Percentiles rank a stretch among this genome's conserved stretches.
phyloP scores from a whole-genome alignment of 2,797 vertebrate species.

The Sebastes taczanowskii region DNA sequence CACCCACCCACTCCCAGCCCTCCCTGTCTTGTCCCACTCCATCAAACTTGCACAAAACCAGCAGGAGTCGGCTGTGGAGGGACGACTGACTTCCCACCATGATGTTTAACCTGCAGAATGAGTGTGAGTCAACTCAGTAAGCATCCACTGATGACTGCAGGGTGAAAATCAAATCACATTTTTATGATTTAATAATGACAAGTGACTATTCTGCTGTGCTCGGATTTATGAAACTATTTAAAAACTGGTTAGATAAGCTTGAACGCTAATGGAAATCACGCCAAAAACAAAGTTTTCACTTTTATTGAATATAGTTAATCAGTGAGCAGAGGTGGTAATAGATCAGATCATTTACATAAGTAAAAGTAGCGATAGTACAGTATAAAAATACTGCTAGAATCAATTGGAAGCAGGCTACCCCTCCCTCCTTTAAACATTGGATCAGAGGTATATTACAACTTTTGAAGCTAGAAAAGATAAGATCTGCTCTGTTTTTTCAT shows the following conservation, averaged over 20 bases:
- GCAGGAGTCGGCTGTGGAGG: neutral
- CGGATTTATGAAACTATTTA: neutral
- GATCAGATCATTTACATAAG: neutral
- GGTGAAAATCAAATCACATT: neutral
- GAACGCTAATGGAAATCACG: neutral
- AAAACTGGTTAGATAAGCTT: neutral
- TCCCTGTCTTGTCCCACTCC: constrained; percentile 40
- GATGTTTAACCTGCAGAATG: neutral
- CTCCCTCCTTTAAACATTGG: no score
- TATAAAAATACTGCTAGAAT: no score
- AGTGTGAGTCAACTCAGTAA: neutral
- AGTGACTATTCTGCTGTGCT: neutral
- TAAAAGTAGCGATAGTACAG: neutral
- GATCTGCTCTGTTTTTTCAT: no score
- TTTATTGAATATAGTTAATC: neutral
- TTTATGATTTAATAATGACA: neutral
- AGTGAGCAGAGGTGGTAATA: neutral
- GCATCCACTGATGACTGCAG: neutral
- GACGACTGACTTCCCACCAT: constrained; percentile 14
- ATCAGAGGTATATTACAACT: no score
- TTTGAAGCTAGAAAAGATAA: no score
- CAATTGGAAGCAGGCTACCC: no score
- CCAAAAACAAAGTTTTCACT: neutral
- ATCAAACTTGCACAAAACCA: constrained; percentile 56
- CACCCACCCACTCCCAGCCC: neutral